Base-by-base conservation (phyloP, 2,888 invertebrate species). In the Raillietiella orientalis region DNA sequence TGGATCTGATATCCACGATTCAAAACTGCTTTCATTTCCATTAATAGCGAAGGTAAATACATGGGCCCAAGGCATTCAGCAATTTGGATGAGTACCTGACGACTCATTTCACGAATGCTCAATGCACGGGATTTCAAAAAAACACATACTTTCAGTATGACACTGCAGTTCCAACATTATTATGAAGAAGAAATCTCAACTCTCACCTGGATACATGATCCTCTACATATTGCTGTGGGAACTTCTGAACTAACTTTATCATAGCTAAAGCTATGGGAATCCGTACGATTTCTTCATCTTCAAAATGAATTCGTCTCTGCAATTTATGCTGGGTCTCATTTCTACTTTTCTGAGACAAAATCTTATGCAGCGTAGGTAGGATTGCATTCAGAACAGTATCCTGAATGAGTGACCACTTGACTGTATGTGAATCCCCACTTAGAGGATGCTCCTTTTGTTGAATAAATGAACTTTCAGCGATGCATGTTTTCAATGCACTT, bases 1-100 rank as follows among this genome's bases (percentile, higher is more conserved):
- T 93, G 90, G 2, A 77, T 63, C 54, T 87, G 84, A 42, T 71
- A 93, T 8, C 93, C 93, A 40, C 66, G 59, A 0, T 64, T 72
- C 27, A 93, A 51, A 12, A 75, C 47, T 4, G 66, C 50, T 17
- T 64, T 62, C 43, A 93, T 58, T 45, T 84, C 79, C 31, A 61
- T 60, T 8, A 90, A 45, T 13, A 90, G 47, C 36, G 64, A 52
- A 5, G 61, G 56, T 31, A 93, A 52, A 45, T 77, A 77, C 10
- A 58, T 48, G 0, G 77, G 62, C 0, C 90, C 90, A 5, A 96
- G 54, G 0, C 71, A 60, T 1, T 61, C 40, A 62, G 82, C 69
- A 14, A 87, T 72, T 45, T 77, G 72, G 35, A 72, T 66, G n/a
- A 93, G 55, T n/a, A 75, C 79, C 42, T 79, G 74, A 16, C 84